Percentiles rank a stretch among this genome's conserved stretches.
phyloP scores from a whole-genome alignment of 2,888 invertebrate species.

The Dynastes hyllus region DNA sequence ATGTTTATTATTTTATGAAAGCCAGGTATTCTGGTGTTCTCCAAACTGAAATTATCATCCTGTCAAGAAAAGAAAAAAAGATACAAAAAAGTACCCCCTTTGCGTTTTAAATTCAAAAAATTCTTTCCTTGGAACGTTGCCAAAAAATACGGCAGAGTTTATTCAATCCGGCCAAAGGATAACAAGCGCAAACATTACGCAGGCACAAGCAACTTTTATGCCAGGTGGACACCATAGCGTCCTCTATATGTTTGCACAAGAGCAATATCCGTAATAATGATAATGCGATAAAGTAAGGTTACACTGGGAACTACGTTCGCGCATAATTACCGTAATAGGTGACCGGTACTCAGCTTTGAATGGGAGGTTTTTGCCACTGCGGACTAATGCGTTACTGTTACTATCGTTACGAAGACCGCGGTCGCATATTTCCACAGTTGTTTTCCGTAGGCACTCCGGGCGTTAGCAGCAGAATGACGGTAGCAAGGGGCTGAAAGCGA shows the following conservation, averaged over 20 bases:
- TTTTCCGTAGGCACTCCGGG: constrained; percentile 27
- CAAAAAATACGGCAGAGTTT: constrained; percentile 16
- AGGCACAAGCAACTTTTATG: constrained; percentile 6
- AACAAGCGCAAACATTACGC: constrained; percentile 11
- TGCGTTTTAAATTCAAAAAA: background rate
- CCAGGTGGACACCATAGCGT: constrained; percentile 6
- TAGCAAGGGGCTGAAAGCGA: constrained; percentile 21
- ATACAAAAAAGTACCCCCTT: background rate
- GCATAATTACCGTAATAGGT: constrained; percentile 38
- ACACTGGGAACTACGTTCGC: constrained; percentile 28
- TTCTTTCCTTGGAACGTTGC: background rate
- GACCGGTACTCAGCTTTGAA: constrained; percentile 6
- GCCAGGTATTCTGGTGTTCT: no score
- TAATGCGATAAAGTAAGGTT: constrained; percentile 28
- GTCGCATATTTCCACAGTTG: constrained; percentile 44
- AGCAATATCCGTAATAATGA: constrained; percentile 36
- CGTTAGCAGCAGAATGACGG: constrained; percentile 31
- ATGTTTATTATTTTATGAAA: no score
- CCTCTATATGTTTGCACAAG: constrained; percentile 22
- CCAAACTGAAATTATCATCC: no score
- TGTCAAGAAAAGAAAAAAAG: background rate
- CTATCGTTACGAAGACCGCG: constrained; percentile 17
- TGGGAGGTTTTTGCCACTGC: constrained; percentile 34
- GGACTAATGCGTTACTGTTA: constrained; percentile 23
- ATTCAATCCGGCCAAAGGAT: constrained; percentile 28